Conservation (phyloP, 2,888 invertebrate genomes). For the Tiliacea citrago region DNA sequence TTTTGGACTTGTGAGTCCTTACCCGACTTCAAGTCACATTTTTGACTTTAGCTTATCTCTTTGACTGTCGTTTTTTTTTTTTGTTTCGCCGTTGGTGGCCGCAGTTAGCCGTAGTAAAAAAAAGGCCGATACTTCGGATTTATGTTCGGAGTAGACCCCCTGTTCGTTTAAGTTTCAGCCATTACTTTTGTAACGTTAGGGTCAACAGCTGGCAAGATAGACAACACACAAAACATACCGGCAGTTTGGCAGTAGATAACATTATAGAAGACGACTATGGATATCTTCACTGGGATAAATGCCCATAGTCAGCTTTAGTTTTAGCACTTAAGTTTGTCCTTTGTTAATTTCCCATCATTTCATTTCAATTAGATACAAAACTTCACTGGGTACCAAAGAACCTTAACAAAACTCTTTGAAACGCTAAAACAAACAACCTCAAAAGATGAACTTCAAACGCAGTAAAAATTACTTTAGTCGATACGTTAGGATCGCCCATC, state of each 20-base stretch:
- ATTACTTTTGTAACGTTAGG: no score
- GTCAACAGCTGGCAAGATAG: no score
- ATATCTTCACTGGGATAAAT: background rate
- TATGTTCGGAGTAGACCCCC: no score
- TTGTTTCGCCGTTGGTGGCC: no score
- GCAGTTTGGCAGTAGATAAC: background rate
- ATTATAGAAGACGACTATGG: background rate
- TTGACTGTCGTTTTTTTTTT: no score
- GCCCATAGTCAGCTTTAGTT: background rate
- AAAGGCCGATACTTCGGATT: no score
- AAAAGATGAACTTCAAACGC: slow-evolving; percentile 51
- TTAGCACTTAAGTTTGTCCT: background rate
- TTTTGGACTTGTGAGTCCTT: no score
- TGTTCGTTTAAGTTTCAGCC: no score
- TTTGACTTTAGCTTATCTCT: no score
- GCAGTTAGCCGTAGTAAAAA: no score
- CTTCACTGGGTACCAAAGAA: background rate
- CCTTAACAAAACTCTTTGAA: slow-evolving; percentile 17
- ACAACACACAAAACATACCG: background rate
- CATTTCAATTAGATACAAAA: background rate
- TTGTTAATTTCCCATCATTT: background rate
- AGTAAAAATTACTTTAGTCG: slow-evolving; percentile 54
- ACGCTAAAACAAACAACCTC: slow-evolving; percentile 48
- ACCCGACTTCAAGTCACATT: no score
- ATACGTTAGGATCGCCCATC: slow-evolving; percentile 58